Percentiles rank a stretch among this genome's conserved stretches.
Evolutionary conservation across 2,113 vertebrate genomes (phyloP).

Genomic region (Caracal caracal): DNA sequence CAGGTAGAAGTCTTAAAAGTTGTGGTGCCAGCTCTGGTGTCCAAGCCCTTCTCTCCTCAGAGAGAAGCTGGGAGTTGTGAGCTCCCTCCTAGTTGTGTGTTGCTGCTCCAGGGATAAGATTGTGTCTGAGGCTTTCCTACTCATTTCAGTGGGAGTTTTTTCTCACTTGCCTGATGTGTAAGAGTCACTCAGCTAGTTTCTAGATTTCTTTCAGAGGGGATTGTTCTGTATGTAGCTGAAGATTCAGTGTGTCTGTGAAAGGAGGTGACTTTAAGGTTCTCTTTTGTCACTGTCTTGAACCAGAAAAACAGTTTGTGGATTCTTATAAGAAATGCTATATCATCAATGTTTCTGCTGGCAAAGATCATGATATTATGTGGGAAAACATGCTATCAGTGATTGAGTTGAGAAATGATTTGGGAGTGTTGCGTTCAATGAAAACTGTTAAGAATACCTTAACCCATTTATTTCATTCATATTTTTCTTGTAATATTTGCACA

Average conservation of each 20-base stretch:
- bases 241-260: neutral
- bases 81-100: neutral
- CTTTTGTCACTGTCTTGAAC: neutral
- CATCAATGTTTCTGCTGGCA: neutral
- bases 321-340: conserved; percentile 3
- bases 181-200: neutral
- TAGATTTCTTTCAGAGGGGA: neutral
- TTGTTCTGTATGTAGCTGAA: neutral
- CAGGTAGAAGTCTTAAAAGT: neutral
- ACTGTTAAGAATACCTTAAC: neutral
- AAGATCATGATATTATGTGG: neutral
- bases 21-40: neutral
- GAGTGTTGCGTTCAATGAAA: neutral
- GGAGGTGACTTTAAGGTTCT: neutral
- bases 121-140: neutral
- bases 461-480: neutral
- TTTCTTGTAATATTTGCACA: neutral
- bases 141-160: neutral
- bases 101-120: neutral
- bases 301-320: neutral
- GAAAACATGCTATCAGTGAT: neutral
- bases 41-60: neutral
- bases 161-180: neutral
- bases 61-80: neutral
- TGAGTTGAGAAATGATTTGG: neutral